Evolutionary conservation across 1,140 invertebrate genomes (phyloP).

Genomic region (Cardiocondyla obscurior): DNA sequence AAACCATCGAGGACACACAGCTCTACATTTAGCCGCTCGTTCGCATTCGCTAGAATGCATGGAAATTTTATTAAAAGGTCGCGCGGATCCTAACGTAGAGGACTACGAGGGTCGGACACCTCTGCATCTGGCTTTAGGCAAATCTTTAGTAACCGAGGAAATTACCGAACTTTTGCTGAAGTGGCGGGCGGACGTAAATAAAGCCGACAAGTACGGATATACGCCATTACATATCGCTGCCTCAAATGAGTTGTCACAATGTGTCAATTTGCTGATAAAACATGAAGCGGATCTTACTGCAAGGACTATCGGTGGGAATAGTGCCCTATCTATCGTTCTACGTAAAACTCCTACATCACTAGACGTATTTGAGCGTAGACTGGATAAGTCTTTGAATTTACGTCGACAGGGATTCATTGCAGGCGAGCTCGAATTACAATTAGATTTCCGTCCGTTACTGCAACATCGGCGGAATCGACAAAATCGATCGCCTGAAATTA

Average conservation of each 20-base stretch:
- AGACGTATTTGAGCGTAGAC: slow-evolving; percentile 89
- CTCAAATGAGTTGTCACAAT: slow-evolving; percentile 92
- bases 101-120: slow-evolving; percentile 91
- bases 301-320: slow-evolving; percentile 92
- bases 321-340: slow-evolving; percentile 91
- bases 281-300: slow-evolving; percentile 93
- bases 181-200: slow-evolving; percentile 92
- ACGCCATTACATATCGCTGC: slow-evolving; percentile 95
- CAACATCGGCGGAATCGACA: slow-evolving; percentile 89
- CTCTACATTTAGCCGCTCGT: slow-evolving; percentile 90
- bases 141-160: slow-evolving; percentile 89
- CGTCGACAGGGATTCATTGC: slow-evolving; percentile 91
- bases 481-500: slow-evolving; percentile 87
- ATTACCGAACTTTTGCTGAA: slow-evolving; percentile 90
- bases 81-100: slow-evolving; percentile 89
- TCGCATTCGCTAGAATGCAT: slow-evolving; percentile 91
- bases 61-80: slow-evolving; percentile 88
- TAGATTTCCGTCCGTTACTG: slow-evolving; percentile 91
- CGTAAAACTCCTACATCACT: slow-evolving; percentile 92
- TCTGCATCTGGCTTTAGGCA: slow-evolving; percentile 91
- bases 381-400: slow-evolving; percentile 90
- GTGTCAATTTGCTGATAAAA: slow-evolving; percentile 92
- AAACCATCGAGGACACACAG: slow-evolving; percentile 90
- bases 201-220: slow-evolving; percentile 94
- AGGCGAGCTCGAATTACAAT: slow-evolving; percentile 91